These are phyloP conservation scores for Aythya baeri DNA, from an alignment of 2,113 vertebrate genomes.

Conservation along the genomic window DNA sequence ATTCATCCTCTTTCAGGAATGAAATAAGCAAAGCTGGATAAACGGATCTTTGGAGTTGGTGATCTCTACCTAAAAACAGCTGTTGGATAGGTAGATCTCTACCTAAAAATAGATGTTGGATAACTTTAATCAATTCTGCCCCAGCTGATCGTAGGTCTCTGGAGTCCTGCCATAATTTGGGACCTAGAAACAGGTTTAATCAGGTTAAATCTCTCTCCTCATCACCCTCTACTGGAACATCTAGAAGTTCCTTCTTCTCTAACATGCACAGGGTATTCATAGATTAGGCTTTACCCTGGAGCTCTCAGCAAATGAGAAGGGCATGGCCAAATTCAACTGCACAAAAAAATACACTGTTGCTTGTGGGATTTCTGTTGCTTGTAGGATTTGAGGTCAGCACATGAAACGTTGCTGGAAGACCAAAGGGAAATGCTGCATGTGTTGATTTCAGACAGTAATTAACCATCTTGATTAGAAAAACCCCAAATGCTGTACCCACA, in stretches of 20 bases:
- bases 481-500: neutral
- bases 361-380: neutral
- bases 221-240: neutral
- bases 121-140: neutral
- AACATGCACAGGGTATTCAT: neutral
- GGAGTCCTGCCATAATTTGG: neutral
- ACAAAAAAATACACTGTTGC: neutral
- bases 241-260: neutral
- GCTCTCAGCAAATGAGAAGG: neutral
- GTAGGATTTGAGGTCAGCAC: neutral
- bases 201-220: neutral
- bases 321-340: neutral
- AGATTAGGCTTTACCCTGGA: neutral
- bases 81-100: neutral
- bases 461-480: neutral
- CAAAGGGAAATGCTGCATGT: neutral
- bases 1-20: neutral
- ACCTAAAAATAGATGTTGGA: neutral
- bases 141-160: neutral
- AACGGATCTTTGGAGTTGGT: neutral
- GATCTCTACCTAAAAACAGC: neutral
- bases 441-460: neutral
- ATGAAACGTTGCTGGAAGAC: neutral
- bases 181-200: neutral
- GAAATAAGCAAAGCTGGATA: neutral